These are phyloP conservation scores for Turnix velox DNA, from an alignment of 2,113 vertebrate genomes.

Conservation along the genomic window DNA sequence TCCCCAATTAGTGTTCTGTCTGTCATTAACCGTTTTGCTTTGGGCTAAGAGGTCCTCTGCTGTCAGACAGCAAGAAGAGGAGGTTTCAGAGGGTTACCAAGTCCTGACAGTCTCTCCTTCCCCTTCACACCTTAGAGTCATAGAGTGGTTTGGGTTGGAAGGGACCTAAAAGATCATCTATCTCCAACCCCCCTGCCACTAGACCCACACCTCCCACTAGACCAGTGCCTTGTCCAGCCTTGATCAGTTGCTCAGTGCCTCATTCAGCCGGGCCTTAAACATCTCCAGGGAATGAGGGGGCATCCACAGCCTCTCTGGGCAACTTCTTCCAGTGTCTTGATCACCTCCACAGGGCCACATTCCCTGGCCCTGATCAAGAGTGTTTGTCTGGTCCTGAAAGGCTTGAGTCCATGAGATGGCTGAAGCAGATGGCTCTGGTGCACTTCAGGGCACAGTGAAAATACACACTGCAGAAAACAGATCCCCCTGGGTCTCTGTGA, in stretches of 20 bases:
- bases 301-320: too few species aligned
- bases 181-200: too few species aligned
- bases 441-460: not conserved
- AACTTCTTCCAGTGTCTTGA: too few species aligned
- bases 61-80: not conserved
- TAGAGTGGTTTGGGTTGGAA: too few species aligned
- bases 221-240: too few species aligned
- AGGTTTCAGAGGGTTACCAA: not conserved
- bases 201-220: too few species aligned
- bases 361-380: accelerated
- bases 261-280: too few species aligned
- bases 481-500: not conserved
- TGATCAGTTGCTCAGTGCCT: too few species aligned
- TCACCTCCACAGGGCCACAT: not conserved
- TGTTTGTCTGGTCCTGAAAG: not conserved
- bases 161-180: too few species aligned
- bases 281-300: too few species aligned
- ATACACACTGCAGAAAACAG: accelerated
- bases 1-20: not conserved
- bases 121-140: not conserved
- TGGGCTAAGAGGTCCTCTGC: not conserved
- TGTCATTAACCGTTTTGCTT: not conserved
- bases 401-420: not conserved
- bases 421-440: not conserved
- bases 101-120: not conserved